Conservation (phyloP, 1,140 invertebrate species). For the Halesus radiatus region DNA sequence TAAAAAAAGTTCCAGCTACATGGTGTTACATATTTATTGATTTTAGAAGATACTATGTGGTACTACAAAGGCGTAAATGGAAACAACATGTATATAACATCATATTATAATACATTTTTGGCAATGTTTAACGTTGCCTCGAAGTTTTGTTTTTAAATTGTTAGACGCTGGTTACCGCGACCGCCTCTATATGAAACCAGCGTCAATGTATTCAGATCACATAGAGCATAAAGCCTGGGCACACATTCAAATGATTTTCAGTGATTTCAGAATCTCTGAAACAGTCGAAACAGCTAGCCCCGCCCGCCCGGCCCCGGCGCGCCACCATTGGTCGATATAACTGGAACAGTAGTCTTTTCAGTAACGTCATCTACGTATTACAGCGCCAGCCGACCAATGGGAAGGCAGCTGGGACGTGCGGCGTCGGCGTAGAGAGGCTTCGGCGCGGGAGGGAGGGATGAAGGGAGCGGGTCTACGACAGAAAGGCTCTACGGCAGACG, state of each 20-base stretch:
- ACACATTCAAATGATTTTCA: conserved; percentile 54
- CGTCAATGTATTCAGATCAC: conserved; percentile 29
- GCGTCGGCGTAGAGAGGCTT: conserved; percentile 15
- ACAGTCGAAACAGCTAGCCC: conserved; percentile 50
- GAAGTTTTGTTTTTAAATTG: too few species aligned
- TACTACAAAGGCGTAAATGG: too few species aligned
- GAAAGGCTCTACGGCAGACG: conserved; percentile 52
- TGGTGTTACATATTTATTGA: too few species aligned
- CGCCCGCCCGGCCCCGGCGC: conserved; percentile 15
- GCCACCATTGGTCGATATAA: conserved; percentile 44
- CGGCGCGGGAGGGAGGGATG: neutral
- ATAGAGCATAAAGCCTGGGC: conserved; percentile 39
- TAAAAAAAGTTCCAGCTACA: too few species aligned
- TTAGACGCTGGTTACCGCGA: too few species aligned
- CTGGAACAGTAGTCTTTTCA: conserved; percentile 48
- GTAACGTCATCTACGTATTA: conserved; percentile 46
- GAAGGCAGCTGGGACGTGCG: conserved; percentile 15
- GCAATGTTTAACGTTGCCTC: too few species aligned
- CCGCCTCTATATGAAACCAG: too few species aligned
- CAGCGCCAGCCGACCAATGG: conserved; percentile 44
- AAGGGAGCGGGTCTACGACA: conserved; percentile 47
- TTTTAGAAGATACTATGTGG: too few species aligned
- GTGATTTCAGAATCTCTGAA: conserved; percentile 52
- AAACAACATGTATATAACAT: too few species aligned
- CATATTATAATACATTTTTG: too few species aligned